Evolutionary conservation across 2,888 invertebrate genomes (phyloP).

Genomic region (Empis livida): DNA sequence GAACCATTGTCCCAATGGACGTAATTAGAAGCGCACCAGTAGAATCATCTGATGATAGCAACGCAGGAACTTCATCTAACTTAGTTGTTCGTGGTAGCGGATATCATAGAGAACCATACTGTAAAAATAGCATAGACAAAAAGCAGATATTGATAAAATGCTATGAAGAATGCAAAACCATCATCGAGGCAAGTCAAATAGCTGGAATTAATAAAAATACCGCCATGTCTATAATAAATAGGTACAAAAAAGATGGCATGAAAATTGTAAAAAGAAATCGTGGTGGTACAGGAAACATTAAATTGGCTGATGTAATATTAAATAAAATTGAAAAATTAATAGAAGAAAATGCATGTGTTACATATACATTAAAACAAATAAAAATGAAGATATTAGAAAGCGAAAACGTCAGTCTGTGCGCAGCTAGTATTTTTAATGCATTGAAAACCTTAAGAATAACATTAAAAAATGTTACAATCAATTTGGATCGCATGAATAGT

Average conservation of each 20-base stretch:
- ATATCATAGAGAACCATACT: not conserved
- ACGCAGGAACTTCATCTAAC: not conserved
- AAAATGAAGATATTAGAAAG: not conserved
- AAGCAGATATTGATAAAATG: not conserved
- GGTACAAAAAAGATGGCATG: slow-evolving; percentile 1
- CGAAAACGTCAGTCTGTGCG: not conserved
- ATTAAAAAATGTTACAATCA: not conserved
- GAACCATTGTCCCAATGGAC: no score
- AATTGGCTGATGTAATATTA: slow-evolving; percentile 1
- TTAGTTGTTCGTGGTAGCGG: not conserved
- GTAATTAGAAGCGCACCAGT: not conserved
- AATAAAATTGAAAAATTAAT: slow-evolving; percentile 3
- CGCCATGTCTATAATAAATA: slow-evolving; percentile 1
- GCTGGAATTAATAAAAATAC: slow-evolving; percentile 1
- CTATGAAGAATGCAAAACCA: not conserved
- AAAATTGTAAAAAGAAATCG: slow-evolving; percentile 3
- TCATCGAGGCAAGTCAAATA: not conserved
- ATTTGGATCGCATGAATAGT: not conserved
- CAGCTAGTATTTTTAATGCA: not conserved
- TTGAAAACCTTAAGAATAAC: not conserved
- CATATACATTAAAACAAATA: slow-evolving; percentile 1
- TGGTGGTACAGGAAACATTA: not conserved
- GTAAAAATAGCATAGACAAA: not conserved
- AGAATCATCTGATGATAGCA: not conserved
- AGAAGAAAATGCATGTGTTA: slow-evolving; percentile 1